These are phyloP conservation scores for Microctonus hyperodae DNA, from an alignment of 2,888 invertebrate species.

Conservation along the genomic window DNA sequence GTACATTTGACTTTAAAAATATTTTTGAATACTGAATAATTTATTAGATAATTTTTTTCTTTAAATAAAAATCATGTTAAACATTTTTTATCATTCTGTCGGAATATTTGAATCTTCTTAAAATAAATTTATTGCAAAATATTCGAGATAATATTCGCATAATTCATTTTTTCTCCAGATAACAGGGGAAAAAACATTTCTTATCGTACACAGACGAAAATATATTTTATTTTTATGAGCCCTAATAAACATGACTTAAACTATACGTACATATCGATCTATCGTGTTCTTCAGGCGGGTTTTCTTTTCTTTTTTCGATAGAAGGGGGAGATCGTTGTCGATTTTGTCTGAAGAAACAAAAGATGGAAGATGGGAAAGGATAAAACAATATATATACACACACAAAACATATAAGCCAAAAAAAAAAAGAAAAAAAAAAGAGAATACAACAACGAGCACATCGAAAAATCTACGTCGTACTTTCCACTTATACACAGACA, in stretches of 20 bases:
- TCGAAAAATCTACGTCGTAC: conserved; percentile 32
- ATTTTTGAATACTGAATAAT: no score
- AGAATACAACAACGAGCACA: conserved; percentile 8
- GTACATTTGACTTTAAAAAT: no score
- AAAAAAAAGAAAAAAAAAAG: not conserved
- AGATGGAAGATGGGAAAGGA: not conserved
- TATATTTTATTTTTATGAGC: not conserved
- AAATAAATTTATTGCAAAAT: no score
- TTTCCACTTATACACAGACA: conserved; percentile 21
- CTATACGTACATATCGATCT: conserved; percentile 4
- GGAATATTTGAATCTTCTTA: no score
- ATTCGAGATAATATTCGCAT: no score
- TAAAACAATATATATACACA: not conserved
- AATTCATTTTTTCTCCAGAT: not conserved
- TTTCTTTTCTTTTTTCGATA: not conserved
- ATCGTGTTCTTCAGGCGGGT: conserved; percentile 12
- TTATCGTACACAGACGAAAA: not conserved
- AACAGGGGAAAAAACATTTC: not conserved
- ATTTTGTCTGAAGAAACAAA: conserved; percentile 9
- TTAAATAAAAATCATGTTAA: no score
- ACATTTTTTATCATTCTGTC: no score
- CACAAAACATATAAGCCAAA: no score
- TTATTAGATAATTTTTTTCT: no score
- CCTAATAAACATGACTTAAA: not conserved
- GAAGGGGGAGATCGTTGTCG: conserved; percentile 19